These are phyloP conservation scores for Ptychodera flava DNA, from an alignment of 35 echinoderm and acorn worm species.

Conservation along the genomic window DNA sequence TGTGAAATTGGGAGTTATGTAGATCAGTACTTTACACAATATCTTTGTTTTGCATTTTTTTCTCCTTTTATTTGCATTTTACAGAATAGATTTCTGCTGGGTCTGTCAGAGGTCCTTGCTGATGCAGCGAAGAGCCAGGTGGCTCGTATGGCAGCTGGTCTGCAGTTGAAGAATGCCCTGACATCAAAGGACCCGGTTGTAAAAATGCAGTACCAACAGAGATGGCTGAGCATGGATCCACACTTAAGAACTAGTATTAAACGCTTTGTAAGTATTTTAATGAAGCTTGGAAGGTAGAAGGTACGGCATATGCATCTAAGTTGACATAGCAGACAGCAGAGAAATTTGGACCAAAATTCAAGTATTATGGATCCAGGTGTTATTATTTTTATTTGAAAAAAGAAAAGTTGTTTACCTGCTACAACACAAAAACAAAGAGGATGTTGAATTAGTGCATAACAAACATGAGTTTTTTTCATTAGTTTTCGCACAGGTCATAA, in stretches of 20 bases:
- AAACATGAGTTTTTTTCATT: no score
- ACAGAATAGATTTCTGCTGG: conserved; percentile 50
- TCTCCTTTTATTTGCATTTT: conserved; percentile 15
- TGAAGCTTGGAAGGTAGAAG: background rate
- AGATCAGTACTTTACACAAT: no score
- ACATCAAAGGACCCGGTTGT: conserved; percentile 69
- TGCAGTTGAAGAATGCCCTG: conserved; percentile 87
- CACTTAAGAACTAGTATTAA: conserved; percentile 46
- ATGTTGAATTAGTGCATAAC: no score
- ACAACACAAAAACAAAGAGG: no score
- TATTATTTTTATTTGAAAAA: no score
- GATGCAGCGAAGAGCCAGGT: conserved; percentile 39
- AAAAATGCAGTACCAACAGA: conserved; percentile 45
- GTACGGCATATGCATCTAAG: background rate
- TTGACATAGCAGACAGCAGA: no score
- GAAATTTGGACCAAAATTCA: no score
- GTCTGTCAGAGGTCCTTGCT: conserved; percentile 44
- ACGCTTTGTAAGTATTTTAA: conserved; percentile 26
- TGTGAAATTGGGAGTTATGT: no score
- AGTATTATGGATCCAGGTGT: no score
- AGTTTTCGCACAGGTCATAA: no score
- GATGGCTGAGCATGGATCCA: conserved; percentile 52
- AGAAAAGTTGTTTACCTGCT: no score
- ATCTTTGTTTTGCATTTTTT: no score
- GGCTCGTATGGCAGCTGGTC: conserved; percentile 70